Conservation (phyloP, 2,888 invertebrate genomes). For the Amblyteles armatorius region DNA sequence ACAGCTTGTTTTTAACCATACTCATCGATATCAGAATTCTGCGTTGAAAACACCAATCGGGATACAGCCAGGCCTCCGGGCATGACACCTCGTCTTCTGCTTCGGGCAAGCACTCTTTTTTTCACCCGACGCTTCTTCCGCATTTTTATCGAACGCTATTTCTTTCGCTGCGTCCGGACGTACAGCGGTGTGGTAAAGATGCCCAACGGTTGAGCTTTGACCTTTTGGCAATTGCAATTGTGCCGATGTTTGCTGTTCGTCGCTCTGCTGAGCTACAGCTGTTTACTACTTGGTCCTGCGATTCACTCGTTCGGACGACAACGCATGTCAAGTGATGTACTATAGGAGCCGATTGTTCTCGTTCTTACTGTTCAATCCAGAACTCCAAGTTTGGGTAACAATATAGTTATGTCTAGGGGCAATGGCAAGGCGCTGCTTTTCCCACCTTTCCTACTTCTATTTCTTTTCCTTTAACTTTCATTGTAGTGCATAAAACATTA, state of each 20-base stretch:
- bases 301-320: background rate
- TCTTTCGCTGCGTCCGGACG: background rate
- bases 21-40: constrained; percentile 26
- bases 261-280: background rate
- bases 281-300: background rate
- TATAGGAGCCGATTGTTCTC: too few relatives aligned
- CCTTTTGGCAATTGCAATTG: constrained; percentile 34
- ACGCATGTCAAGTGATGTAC: background rate
- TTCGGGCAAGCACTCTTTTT: constrained; percentile 21
- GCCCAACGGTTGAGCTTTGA: constrained; percentile 36
- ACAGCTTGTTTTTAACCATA: constrained; percentile 55
- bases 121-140: constrained; percentile 17
- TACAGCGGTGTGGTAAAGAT: constrained; percentile 4
- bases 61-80: constrained; percentile 1
- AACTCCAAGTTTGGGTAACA: too few relatives aligned
- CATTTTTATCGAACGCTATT: constrained; percentile 37
- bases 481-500: too few relatives aligned
- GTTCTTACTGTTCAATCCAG: too few relatives aligned
- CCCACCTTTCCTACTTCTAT: too few relatives aligned
- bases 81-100: background rate
- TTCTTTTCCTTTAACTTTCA: too few relatives aligned
- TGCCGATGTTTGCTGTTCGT: constrained; percentile 18
- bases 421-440: too few relatives aligned
- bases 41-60: background rate
- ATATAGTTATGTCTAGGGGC: too few relatives aligned